A percentile compares a stretch with the other conserved stretches of the same genome.
These are phyloP conservation scores for Desmodus rotundus DNA, from an alignment of 2,113 vertebrate genomes.

Conservation along the genomic window DNA sequence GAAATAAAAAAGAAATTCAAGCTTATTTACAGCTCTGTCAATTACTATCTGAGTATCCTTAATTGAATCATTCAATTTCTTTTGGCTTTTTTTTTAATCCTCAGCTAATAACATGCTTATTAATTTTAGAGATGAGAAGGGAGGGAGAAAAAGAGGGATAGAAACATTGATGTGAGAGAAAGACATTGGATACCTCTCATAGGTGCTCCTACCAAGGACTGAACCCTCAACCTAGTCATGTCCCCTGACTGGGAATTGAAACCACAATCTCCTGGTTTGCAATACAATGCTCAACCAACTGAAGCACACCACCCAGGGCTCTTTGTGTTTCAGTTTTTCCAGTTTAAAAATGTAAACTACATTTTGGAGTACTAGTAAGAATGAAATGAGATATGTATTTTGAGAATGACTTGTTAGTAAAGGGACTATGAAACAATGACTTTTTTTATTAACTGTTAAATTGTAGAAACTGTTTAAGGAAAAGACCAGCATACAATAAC, in stretches of 20 bases:
- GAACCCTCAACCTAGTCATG: too few relatives aligned
- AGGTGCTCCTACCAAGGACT: too few relatives aligned
- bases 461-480: not conserved
- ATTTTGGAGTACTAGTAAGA: not conserved
- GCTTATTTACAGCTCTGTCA: not conserved
- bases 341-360: not conserved
- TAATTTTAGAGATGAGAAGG: too few relatives aligned
- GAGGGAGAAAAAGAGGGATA: too few relatives aligned
- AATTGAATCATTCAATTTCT: not conserved
- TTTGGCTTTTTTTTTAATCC: not conserved
- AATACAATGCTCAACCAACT: too few relatives aligned
- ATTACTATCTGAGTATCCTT: not conserved
- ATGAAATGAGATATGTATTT: not conserved
- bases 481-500: not conserved
- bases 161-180: too few relatives aligned
- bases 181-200: too few relatives aligned
- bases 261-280: too few relatives aligned
- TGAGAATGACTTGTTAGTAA: not conserved
- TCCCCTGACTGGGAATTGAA: too few relatives aligned
- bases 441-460: not conserved
- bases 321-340: not conserved
- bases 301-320: not conserved
- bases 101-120: too few relatives aligned
- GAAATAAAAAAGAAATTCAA: not conserved
- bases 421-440: not conserved